These are phyloP conservation scores for Dryomyza anilis DNA, from an alignment of 2,888 invertebrate species.

Conservation along the genomic window DNA sequence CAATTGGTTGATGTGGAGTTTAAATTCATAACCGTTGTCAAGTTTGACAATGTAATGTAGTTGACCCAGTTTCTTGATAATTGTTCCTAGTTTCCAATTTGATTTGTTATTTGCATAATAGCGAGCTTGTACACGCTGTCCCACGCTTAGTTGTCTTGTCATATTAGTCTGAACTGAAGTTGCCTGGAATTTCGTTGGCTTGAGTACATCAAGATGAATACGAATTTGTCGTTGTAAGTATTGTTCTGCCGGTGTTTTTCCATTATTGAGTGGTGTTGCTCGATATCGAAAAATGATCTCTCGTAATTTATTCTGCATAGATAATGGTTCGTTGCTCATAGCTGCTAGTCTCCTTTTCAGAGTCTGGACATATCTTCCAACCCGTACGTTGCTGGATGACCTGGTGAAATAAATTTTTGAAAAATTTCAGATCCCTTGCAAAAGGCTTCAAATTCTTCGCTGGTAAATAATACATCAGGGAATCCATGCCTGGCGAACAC, in stretches of 20 bases:
- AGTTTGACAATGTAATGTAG: conserved; percentile 13
- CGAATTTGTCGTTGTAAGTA: conserved; percentile 26
- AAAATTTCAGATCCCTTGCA: conserved; percentile 24
- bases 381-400: conserved; percentile 28
- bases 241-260: conserved; percentile 27
- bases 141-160: not conserved
- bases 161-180: not conserved
- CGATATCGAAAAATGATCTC: conserved; percentile 23
- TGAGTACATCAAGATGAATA: conserved; percentile 15
- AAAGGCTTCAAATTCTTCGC: conserved; percentile 30
- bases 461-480: conserved; percentile 31
- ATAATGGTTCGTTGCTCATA: conserved; percentile 57
- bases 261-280: conserved; percentile 26
- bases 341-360: conserved; percentile 25
- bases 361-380: conserved; percentile 30
- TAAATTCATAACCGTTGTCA: conserved; percentile 11
- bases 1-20: conserved; percentile 23
- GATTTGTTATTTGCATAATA: not conserved
- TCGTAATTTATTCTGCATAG: conserved; percentile 18
- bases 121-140: not conserved
- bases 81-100: not conserved
- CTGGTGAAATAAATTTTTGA: conserved; percentile 30
- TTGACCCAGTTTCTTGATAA: conserved; percentile 9
- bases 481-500: conserved; percentile 28
- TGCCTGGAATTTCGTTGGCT: not conserved